Percentiles rank a stretch among this genome's conserved stretches.
phyloP scores from a whole-genome alignment of 2,888 invertebrate species.

The Disparrhopalites patrizii region DNA sequence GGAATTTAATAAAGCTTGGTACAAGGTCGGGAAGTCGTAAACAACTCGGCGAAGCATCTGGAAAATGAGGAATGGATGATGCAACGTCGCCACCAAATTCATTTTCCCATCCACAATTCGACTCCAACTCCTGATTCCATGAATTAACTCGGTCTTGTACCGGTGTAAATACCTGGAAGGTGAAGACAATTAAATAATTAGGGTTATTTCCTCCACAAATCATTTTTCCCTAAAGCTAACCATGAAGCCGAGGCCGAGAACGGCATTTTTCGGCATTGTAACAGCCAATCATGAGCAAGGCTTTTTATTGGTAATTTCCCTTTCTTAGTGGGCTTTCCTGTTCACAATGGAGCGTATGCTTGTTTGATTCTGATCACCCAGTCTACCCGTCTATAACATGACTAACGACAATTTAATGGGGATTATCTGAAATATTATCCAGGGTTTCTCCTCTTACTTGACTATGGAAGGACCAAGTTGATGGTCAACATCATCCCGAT shows the following conservation, averaged over 20 bases:
- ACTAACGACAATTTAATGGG: no score
- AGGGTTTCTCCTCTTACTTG: neutral
- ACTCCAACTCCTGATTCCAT: neutral
- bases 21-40: neutral
- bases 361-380: no score
- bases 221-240: no score
- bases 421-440: neutral
- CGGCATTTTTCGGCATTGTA: no score
- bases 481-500: neutral
- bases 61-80: conserved; percentile 5
- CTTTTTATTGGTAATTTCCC: no score
- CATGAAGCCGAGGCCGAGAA: no score
- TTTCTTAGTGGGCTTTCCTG: no score
- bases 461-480: neutral
- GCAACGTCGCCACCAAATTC: neutral
- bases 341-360: no score
- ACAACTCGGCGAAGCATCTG: conserved; percentile 8
- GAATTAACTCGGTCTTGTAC: neutral
- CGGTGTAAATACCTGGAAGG: neutral
- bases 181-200: neutral
- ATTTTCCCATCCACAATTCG: neutral
- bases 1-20: neutral
- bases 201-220: no score
- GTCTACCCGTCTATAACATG: neutral
- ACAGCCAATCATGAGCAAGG: no score